These are phyloP conservation scores for Megalops cyprinoides DNA, from an alignment of 2,797 vertebrate genomes.

Conservation along the genomic window DNA sequence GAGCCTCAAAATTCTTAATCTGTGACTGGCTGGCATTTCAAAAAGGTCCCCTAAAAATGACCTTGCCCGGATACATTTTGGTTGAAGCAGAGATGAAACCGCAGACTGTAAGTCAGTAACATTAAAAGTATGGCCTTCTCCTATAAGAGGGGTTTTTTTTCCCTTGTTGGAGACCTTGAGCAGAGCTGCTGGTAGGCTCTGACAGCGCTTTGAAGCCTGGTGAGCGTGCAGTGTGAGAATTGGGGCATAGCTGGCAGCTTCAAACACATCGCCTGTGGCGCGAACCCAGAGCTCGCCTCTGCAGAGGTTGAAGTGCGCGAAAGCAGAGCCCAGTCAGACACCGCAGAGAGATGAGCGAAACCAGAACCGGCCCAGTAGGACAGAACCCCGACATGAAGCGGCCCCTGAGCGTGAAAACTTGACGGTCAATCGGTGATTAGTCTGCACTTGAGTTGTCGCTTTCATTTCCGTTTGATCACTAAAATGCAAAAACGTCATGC, in stretches of 20 bases:
- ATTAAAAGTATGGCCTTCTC: background rate
- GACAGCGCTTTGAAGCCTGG: conserved; percentile 43
- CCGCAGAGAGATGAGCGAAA: too few species aligned
- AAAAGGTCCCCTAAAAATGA: background rate
- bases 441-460: too few species aligned
- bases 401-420: too few species aligned
- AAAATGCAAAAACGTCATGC: background rate
- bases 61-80: background rate
- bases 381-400: too few species aligned
- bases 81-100: conserved; percentile 1
- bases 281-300: conserved; percentile 21
- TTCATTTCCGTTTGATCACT: background rate
- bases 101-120: background rate
- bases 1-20: background rate
- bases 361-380: too few species aligned
- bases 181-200: conserved; percentile 8
- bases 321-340: background rate
- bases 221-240: conserved; percentile 19
- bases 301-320: conserved; percentile 41
- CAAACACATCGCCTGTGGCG: conserved; percentile 36
- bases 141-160: background rate
- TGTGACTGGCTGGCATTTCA: background rate
- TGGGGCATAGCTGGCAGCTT: conserved; percentile 38
- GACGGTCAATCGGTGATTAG: too few species aligned
- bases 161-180: conserved; percentile 10